Percentiles rank a stretch among this genome's conserved stretches.
phyloP scores from a whole-genome alignment of 2,113 vertebrate genomes.

The cat (Felis catus) region F.catus_Fca126_mat1.0 CM031419.1:189344501-189345000 shows the following conservation, averaged over 20 bases:
- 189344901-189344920: no score
- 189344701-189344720: background rate
- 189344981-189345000: no score
- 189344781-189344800: no score
- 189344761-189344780: no score
- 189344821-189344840: no score
- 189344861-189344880: no score
- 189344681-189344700: background rate
- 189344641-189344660: conserved; percentile 38
- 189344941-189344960: no score
- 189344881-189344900: no score
- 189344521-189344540: background rate
- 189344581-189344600: background rate
- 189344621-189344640: background rate
- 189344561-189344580: background rate
- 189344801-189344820: no score
- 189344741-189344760: background rate
- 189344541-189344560: background rate
- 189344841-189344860: no score
- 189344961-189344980: no score
- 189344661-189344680: background rate
- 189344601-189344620: background rate
- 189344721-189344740: background rate
- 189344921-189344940: no score
- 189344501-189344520: background rate